These are phyloP conservation scores for Mustela nigripes DNA, from an alignment of 2,113 vertebrate species.

Conservation along the genomic window DNA sequence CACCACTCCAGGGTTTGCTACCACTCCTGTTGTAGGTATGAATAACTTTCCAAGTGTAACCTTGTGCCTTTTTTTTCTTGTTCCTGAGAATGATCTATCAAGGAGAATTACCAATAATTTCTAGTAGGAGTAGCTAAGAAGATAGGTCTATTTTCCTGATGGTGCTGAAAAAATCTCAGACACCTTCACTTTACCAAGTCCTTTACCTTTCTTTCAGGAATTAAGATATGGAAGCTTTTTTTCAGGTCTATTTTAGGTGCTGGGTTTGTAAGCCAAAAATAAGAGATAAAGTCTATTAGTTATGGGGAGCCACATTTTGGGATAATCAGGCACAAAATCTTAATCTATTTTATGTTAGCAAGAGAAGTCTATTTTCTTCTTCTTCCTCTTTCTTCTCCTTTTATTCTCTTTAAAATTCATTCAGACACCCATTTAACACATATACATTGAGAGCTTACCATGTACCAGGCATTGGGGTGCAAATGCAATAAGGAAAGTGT, in stretches of 20 bases:
- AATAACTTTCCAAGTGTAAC: neutral
- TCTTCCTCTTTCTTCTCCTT: neutral
- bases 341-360: neutral
- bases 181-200: neutral
- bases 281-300: neutral
- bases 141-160: neutral
- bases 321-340: neutral
- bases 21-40: neutral
- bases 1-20: neutral
- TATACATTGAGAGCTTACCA: neutral
- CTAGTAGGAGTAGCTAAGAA: neutral
- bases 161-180: neutral
- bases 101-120: neutral
- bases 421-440: neutral
- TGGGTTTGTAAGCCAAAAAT: neutral
- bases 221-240: slow-evolving; percentile 31
- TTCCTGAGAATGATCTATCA: neutral
- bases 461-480: neutral
- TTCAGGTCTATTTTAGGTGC: neutral
- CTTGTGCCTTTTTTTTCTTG: neutral
- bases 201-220: slow-evolving; percentile 5
- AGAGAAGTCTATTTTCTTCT: neutral
- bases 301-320: neutral
- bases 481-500: neutral
- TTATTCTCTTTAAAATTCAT: neutral